Evolutionary conservation across 2,113 vertebrate genomes (phyloP).

Genomic region (Cinclus cinclus): DNA sequence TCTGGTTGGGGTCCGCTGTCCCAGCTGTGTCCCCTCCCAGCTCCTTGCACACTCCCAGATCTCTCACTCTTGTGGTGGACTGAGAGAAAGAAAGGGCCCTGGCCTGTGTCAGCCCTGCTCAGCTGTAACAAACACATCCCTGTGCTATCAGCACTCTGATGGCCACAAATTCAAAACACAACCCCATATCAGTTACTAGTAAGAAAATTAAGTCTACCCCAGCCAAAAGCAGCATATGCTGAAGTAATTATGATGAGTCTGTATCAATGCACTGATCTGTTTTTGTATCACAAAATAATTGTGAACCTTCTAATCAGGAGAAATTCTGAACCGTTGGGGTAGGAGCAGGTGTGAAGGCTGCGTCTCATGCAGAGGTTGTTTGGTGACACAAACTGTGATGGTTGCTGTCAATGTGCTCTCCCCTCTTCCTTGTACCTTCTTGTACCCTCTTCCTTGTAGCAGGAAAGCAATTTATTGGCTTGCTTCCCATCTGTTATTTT

Average conservation of each 20-base stretch:
- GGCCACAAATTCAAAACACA: background rate
- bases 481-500: background rate
- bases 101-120: background rate
- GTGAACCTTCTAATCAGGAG: background rate
- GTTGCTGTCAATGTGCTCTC: background rate
- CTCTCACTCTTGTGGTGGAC: fast-evolving
- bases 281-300: background rate
- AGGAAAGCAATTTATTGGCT: background rate
- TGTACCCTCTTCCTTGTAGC: background rate
- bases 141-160: background rate
- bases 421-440: background rate
- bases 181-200: background rate
- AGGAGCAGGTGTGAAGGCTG: background rate
- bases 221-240: background rate
- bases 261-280: background rate
- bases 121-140: background rate
- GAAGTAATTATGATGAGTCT: background rate
- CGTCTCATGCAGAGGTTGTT: background rate
- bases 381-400: background rate
- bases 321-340: background rate
- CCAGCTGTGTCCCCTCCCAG: background rate
- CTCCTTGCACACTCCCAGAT: background rate
- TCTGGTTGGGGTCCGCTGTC: background rate
- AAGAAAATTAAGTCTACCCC: background rate
- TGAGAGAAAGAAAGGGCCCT: background rate